Evolutionary conservation across 2,888 invertebrate genomes (phyloP), one percentile per base, ranked within the genome.

Genomic region (Lapara coniferarum): DNA sequence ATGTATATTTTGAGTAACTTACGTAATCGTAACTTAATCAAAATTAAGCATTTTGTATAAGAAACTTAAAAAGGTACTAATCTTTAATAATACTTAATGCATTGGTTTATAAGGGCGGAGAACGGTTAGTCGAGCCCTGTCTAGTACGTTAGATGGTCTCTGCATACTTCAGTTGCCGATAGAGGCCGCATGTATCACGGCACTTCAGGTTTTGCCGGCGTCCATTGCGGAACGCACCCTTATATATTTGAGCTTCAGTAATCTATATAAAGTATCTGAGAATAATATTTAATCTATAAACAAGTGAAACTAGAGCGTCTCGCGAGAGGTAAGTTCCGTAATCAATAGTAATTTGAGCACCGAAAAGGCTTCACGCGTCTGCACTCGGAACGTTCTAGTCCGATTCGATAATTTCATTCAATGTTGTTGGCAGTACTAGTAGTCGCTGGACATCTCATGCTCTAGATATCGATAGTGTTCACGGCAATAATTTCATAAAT

Each of bases 201-300:
- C 91, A 92, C 86, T 92, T 87, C 87, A 89, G 88, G 89, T 84
- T 89, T 83, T 85, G 86, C 89, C 89, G 88, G 89, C 90, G 86
- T 81, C 85, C 87, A 83, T 84, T 83, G 79, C 87, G 88, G 87
- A 86, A 84, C 89, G 88, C 88, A 85, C 83, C 84, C 83, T 80
- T 81, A 63, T 80, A 72, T 70, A 71, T 77, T 72, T 49, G 70
- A 75, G 71, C 73, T 75, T 75, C 72, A 74, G 69, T 72, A 70
- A 53, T 59, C 49, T 66, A 63, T n/a, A 52, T 49, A 74, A 70
- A 77, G 71, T 75, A 75, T 71, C 66, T 74, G 71, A 74, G 44
- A 72, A 71, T 67, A 75, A 74, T 74, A 67, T 57, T 66, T 72
- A 51, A 77, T 72, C 77, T 68, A 70, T 75, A 71, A 72, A 69